Conservation (phyloP, 2,888 invertebrate species). For the Pimpla rufipes region DNA sequence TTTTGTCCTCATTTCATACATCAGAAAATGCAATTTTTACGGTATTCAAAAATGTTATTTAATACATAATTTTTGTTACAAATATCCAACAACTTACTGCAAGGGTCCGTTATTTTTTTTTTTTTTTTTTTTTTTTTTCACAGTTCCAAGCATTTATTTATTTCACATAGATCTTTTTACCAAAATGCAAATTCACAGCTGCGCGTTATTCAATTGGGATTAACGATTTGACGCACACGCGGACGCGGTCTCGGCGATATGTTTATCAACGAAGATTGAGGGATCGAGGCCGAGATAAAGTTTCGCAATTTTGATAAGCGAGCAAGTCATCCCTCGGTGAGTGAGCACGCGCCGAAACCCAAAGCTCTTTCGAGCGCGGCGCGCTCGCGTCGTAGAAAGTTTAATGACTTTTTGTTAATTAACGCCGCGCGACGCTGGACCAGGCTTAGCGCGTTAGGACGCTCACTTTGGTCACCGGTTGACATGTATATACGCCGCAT, state of each 20-base stretch:
- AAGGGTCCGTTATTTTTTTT: too few species aligned
- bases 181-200: too few species aligned
- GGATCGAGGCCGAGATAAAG: conserved; percentile 17
- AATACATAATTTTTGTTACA: too few species aligned
- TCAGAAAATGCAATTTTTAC: too few species aligned
- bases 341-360: conserved; percentile 62
- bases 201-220: conserved; percentile 1
- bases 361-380: conserved; percentile 76
- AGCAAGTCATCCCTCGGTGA: conserved; percentile 70
- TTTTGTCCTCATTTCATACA: too few species aligned
- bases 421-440: conserved; percentile 79
- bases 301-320: conserved; percentile 38
- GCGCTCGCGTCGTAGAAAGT: conserved; percentile 81
- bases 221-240: not conserved
- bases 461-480: conserved; percentile 75
- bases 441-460: conserved; percentile 80
- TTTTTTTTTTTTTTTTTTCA: too few species aligned
- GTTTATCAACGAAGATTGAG: conserved; percentile 3
- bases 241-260: not conserved
- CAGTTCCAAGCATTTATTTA: too few species aligned
- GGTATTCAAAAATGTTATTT: too few species aligned
- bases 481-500: conserved; percentile 52
- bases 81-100: too few species aligned
- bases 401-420: conserved; percentile 85
- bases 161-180: too few species aligned